Percentiles rank a stretch among this genome's conserved stretches.
Conservation (phyloP, 2,888 invertebrate species). For the Ptilodon capucinus region DNA sequence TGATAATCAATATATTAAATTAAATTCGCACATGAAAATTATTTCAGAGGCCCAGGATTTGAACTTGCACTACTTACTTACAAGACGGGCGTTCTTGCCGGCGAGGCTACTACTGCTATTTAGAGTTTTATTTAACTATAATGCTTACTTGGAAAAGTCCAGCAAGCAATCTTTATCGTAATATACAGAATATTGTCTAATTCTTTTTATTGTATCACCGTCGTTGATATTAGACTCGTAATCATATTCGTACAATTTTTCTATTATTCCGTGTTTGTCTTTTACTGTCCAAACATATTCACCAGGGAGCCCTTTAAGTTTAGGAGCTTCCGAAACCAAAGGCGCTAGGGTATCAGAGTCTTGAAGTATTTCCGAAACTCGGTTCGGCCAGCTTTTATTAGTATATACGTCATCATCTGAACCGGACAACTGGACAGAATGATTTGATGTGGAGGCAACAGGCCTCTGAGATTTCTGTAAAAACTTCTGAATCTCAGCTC, state of each 20-base stretch:
- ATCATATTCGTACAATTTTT: slow-evolving; percentile 70
- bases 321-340: slow-evolving; percentile 47
- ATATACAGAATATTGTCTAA: slow-evolving; percentile 72
- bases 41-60: too few relatives aligned
- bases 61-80: neutral
- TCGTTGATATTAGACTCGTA: slow-evolving; percentile 53
- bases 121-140: neutral
- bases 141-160: slow-evolving; percentile 48
- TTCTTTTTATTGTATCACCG: slow-evolving; percentile 62
- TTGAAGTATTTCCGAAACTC: slow-evolving; percentile 35
- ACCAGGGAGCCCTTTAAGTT: slow-evolving; percentile 62
- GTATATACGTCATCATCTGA: slow-evolving; percentile 6
- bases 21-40: too few relatives aligned
- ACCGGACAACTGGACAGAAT: slow-evolving; percentile 10
- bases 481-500: slow-evolving; percentile 59
- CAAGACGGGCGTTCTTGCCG: too few relatives aligned
- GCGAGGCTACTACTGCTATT: too few relatives aligned
- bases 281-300: slow-evolving; percentile 71
- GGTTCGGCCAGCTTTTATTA: slow-evolving; percentile 21
- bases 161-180: slow-evolving; percentile 67
- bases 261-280: slow-evolving; percentile 69
- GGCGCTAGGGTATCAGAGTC: slow-evolving; percentile 31
- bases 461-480: slow-evolving; percentile 34
- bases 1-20: too few relatives aligned
- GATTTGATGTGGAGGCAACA: slow-evolving; percentile 5